Percentiles rank a stretch among this genome's conserved stretches.
Conservation (phyloP, 2,888 invertebrate species). For the Tenthredo mesomela region DNA sequence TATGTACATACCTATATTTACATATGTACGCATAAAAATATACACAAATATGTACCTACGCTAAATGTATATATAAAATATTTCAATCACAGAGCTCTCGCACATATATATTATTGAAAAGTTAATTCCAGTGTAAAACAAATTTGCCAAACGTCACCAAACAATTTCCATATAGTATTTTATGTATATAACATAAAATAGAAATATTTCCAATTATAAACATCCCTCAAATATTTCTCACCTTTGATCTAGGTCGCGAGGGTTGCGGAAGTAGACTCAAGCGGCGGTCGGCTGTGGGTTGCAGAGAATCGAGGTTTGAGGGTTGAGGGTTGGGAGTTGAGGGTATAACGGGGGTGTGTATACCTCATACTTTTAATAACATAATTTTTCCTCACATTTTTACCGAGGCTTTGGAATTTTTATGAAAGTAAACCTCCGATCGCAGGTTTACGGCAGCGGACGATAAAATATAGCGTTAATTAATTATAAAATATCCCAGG, state of each 20-base stretch:
- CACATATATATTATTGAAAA: conserved; percentile 34
- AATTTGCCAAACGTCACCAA: conserved; percentile 16
- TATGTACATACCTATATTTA: background rate
- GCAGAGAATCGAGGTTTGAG: conserved; percentile 4
- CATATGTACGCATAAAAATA: background rate
- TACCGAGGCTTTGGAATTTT: conserved; percentile 65
- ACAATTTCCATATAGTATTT: conserved; percentile 20
- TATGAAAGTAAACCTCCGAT: conserved; percentile 63
- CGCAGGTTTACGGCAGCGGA: conserved; percentile 52
- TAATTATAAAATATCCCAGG: conserved; percentile 67
- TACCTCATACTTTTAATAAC: conserved; percentile 63
- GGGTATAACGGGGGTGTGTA: background rate
- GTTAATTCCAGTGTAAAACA: conserved; percentile 29
- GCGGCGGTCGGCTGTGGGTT: conserved; percentile 2
- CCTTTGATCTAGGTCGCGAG: conserved; percentile 38
- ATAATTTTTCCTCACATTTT: conserved; percentile 58
- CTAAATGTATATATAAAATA: conserved; percentile 7
- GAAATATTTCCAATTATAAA: conserved; percentile 49
- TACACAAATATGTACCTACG: background rate
- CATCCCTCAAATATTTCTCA: conserved; percentile 51
- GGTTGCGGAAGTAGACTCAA: background rate
- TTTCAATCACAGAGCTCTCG: conserved; percentile 7
- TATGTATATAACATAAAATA: background rate
- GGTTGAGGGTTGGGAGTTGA: background rate
- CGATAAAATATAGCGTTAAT: conserved; percentile 70